A percentile compares a stretch with the other conserved stretches of the same genome.
Evolutionary conservation across 2,113 vertebrate genomes (phyloP).

Genomic region (Cephalophus harveyi): DNA sequence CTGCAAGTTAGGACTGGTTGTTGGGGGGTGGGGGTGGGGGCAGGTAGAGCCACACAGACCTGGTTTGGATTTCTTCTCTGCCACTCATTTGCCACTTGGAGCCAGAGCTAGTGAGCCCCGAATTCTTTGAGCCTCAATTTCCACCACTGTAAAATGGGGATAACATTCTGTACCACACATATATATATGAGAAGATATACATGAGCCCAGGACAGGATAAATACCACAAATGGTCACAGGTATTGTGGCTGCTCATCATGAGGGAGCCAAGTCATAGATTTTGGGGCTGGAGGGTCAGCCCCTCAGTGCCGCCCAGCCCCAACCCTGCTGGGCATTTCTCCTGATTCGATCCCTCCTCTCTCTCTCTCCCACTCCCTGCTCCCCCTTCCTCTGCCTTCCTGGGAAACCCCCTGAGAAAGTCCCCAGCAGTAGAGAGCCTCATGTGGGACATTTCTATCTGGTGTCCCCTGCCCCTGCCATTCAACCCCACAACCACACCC

Average conservation of each 20-base stretch:
- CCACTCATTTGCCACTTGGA: not conserved
- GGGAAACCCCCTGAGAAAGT: slow-evolving; percentile 68
- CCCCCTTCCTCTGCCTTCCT: not conserved
- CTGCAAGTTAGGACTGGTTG: not conserved
- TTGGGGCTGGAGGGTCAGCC: not conserved
- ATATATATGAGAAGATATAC: not conserved
- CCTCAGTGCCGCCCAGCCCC: not conserved
- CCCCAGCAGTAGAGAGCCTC: slow-evolving; percentile 9
- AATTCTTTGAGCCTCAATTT: not conserved
- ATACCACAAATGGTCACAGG: not conserved
- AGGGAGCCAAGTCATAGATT: not conserved
- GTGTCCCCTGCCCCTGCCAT: not conserved
- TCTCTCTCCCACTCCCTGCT: not conserved
- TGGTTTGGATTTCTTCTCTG: not conserved
- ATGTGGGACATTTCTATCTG: not conserved
- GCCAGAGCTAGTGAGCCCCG: not conserved
- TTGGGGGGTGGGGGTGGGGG: too few species aligned
- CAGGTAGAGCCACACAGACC: not conserved
- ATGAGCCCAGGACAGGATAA: not conserved
- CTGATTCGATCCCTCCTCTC: not conserved
- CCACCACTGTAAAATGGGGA: not conserved
- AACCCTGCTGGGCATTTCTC: not conserved
- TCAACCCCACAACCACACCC: not conserved
- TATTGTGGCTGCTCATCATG: not conserved
- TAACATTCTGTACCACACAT: not conserved